Evolutionary conservation across 1,140 invertebrate species (phyloP).

Genomic region (Drosophila kurseongensis): DNA sequence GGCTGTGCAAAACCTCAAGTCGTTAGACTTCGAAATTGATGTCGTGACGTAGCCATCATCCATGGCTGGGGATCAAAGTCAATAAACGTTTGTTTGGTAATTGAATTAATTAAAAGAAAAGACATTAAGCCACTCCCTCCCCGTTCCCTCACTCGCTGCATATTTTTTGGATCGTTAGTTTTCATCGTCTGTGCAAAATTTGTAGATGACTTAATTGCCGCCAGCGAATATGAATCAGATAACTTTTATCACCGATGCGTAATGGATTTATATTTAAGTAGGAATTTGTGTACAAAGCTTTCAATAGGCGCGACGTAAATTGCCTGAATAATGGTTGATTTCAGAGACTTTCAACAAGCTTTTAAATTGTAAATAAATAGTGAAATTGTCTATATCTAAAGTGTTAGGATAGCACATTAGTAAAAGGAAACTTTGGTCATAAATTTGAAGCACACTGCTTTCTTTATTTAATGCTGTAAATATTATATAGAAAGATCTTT

Average conservation of each 20-base stretch:
- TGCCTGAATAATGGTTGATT: neutral
- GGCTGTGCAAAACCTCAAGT: conserved; percentile 35
- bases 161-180: conserved; percentile 28
- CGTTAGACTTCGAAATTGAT: conserved; percentile 34
- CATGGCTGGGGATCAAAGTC: conserved; percentile 39
- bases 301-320: neutral
- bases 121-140: conserved; percentile 13
- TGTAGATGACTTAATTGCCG: conserved; percentile 36
- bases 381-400: too few species aligned
- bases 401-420: neutral
- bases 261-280: conserved; percentile 3
- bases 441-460: neutral
- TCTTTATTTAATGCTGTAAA: neutral
- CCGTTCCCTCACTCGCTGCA: neutral
- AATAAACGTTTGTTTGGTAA: conserved; percentile 68
- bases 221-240: conserved; percentile 36
- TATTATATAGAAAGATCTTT: neutral
- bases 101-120: conserved; percentile 70
- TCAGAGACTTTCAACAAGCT: neutral
- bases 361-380: neutral
- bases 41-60: conserved; percentile 38
- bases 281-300: conserved; percentile 7
- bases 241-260: conserved; percentile 19
- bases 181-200: conserved; percentile 26
- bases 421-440: neutral